Evolutionary conservation across 2,113 vertebrate species (phyloP).

Genomic region (Pantherophis guttatus): DNA sequence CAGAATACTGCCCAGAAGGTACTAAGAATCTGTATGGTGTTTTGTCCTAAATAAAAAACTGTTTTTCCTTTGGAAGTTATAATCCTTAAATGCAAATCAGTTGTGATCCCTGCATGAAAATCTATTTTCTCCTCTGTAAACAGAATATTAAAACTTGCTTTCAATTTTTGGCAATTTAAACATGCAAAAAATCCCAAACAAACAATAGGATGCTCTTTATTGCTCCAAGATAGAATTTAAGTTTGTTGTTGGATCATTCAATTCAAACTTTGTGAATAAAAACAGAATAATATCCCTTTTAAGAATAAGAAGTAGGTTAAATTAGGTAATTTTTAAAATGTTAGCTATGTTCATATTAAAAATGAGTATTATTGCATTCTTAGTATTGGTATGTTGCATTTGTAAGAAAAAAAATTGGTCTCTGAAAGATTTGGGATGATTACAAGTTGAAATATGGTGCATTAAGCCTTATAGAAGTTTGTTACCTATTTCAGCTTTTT

Average conservation of each 20-base stretch:
- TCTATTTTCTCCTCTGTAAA: neutral
- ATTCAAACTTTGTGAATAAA: neutral
- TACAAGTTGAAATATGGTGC: neutral
- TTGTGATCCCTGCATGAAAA: too few relatives aligned
- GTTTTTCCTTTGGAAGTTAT: rapidly evolving
- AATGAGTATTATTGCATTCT: neutral
- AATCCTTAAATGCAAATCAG: neutral
- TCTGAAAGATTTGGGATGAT: neutral
- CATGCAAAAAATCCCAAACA: neutral
- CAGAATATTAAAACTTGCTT: neutral
- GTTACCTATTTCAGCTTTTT: neutral
- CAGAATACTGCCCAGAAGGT: slow-evolving; percentile 69
- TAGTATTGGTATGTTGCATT: neutral
- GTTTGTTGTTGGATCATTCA: neutral
- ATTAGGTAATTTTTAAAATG: neutral
- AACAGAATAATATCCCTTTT: neutral
- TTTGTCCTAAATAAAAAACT: rapidly evolving
- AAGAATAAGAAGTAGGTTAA: neutral
- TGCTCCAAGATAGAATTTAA: neutral
- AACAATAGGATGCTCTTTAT: neutral
- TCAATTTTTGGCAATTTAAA: neutral
- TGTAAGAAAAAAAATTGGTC: neutral
- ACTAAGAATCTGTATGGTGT: neutral
- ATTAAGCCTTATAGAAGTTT: neutral
- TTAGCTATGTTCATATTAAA: neutral